Evolutionary conservation across 2,888 invertebrate genomes (phyloP).

Genomic region (Idaea aversata): DNA sequence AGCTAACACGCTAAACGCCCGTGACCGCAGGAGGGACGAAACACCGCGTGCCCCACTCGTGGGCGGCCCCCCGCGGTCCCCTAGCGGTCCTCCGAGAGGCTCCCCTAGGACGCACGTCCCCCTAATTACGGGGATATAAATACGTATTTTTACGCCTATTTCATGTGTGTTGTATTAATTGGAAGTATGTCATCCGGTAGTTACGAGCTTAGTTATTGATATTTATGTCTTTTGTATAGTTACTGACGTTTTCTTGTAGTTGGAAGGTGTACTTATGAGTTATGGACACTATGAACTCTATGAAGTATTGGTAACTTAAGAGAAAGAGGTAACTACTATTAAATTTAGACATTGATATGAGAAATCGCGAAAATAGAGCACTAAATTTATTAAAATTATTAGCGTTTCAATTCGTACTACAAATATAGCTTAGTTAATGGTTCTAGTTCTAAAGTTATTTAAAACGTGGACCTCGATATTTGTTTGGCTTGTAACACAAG

Average conservation of each 20-base stretch:
- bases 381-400: too few relatives aligned
- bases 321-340: neutral
- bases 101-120: constrained; percentile 47
- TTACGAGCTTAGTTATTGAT: constrained; percentile 16
- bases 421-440: too few relatives aligned
- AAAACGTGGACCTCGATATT: too few relatives aligned
- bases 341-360: too few relatives aligned
- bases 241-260: neutral
- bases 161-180: constrained; percentile 58
- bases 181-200: constrained; percentile 46
- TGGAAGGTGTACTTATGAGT: neutral
- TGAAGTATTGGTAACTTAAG: neutral
- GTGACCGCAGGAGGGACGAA: constrained; percentile 50
- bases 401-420: too few relatives aligned
- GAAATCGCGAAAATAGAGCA: too few relatives aligned
- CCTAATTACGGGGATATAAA: constrained; percentile 70
- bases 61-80: constrained; percentile 8
- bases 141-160: constrained; percentile 61
- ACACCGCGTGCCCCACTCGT: constrained; percentile 5
- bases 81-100: constrained; percentile 24
- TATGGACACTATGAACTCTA: neutral
- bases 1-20: constrained; percentile 32
- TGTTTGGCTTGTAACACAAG: too few relatives aligned
- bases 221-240: constrained; percentile 5
- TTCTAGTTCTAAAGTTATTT: too few relatives aligned